Conservation (phyloP, 1,140 invertebrate genomes). For the Papilio dardanus region DNA sequence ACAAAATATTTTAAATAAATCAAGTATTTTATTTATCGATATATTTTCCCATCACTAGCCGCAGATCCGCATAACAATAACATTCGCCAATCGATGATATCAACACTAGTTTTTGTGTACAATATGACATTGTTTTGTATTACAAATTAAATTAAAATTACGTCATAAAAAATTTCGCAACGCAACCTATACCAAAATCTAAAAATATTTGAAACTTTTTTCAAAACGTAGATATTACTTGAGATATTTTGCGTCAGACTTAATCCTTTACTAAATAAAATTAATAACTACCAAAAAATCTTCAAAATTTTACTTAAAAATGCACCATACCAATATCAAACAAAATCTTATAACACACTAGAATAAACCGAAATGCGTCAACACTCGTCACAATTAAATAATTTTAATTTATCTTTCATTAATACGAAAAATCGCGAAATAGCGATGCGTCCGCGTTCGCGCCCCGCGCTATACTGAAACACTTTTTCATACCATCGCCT, state of each 20-base stretch:
- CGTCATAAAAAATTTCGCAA: background rate
- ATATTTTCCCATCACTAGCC: background rate
- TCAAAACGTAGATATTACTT: no score
- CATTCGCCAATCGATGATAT: background rate
- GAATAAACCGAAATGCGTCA: background rate
- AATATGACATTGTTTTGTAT: background rate
- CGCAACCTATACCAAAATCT: background rate
- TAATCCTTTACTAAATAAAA: background rate
- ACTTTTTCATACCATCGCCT: background rate
- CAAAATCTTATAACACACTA: background rate
- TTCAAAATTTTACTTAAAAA: background rate
- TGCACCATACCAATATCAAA: background rate
- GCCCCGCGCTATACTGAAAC: background rate
- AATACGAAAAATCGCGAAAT: background rate
- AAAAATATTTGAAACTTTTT: no score
- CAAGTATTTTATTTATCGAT: background rate
- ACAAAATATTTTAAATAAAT: background rate
- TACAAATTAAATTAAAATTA: background rate
- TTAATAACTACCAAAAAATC: background rate
- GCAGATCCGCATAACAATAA: slow-evolving; percentile 10
- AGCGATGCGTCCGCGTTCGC: background rate
- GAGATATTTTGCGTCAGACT: background rate
- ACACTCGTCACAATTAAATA: background rate
- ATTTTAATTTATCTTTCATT: background rate
- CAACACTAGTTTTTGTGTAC: slow-evolving; percentile 18